These are phyloP conservation scores for Sebastes goodei DNA, from an alignment of 2,797 vertebrate genomes.

Conservation along the genomic window DNA sequence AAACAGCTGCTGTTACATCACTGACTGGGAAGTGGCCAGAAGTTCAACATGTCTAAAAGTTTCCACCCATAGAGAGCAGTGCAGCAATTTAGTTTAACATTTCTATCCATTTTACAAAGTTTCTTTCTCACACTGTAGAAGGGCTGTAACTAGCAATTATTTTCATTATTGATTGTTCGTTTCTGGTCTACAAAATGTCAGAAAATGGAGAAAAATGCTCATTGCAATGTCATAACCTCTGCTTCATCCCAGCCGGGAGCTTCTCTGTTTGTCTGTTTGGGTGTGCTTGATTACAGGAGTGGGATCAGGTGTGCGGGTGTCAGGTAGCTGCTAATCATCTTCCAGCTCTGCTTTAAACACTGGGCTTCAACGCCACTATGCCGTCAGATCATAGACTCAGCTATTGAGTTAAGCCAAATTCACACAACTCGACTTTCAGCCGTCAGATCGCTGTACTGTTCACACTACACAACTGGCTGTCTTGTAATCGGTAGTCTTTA, in stretches of 20 bases:
- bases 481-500: too few species aligned
- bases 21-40: neutral
- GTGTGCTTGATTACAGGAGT: neutral
- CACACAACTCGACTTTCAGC: too few species aligned
- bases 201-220: neutral
- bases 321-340: neutral
- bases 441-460: too few species aligned
- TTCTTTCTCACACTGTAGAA: neutral
- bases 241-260: neutral
- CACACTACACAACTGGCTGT: too few species aligned
- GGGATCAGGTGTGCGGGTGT: neutral
- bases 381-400: neutral
- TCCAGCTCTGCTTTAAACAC: neutral
- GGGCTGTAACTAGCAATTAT: neutral
- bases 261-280: neutral
- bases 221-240: neutral
- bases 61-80: neutral
- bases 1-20: conserved; percentile 6
- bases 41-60: neutral
- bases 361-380: neutral
- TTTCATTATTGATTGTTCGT: neutral
- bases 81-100: neutral
- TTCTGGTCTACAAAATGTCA: neutral
- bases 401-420: neutral
- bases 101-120: neutral